phyloP scores from a whole-genome alignment of 2,797 vertebrate species.

The Tapera naevia region DNA sequence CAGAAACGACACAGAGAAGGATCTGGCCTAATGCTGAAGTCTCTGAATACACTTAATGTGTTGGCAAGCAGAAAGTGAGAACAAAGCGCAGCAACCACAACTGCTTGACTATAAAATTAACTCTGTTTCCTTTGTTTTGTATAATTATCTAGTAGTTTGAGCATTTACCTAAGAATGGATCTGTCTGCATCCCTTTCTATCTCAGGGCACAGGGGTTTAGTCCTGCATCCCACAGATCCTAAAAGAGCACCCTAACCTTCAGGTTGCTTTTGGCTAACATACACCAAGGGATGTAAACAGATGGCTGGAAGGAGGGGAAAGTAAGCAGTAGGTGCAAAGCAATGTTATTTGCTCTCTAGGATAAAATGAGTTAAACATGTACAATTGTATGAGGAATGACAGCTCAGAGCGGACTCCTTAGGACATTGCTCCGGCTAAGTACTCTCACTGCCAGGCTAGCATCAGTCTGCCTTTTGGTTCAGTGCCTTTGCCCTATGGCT shows the following conservation, averaged over 20 bases:
- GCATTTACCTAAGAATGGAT: not conserved
- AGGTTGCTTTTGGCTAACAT: not conserved
- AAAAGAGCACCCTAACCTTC: not conserved
- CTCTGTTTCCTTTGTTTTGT: not conserved
- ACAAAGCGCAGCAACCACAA: not conserved
- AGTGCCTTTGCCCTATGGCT: not conserved
- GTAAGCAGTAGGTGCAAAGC: not conserved
- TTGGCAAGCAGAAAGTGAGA: not conserved
- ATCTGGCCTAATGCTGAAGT: not conserved
- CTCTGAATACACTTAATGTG: not conserved
- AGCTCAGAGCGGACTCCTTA: not conserved
- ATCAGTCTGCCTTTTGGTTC: not conserved
- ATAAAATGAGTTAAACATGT: not conserved
- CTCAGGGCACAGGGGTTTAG: not conserved
- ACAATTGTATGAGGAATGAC: not conserved
- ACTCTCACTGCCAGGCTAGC: not conserved
- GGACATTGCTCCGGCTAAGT: not conserved
- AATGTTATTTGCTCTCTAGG: not conserved
- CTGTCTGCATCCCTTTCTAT: not conserved
- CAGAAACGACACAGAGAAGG: not conserved
- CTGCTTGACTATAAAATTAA: not conserved
- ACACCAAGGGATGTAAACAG: fast-evolving
- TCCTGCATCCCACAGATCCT: not conserved
- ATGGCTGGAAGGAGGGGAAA: not conserved
- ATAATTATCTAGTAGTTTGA: not conserved